Percentiles rank a stretch among this genome's conserved stretches.
Evolutionary conservation across 2,888 invertebrate species (phyloP).

Genomic region (Dolichopus griseipennis): DNA sequence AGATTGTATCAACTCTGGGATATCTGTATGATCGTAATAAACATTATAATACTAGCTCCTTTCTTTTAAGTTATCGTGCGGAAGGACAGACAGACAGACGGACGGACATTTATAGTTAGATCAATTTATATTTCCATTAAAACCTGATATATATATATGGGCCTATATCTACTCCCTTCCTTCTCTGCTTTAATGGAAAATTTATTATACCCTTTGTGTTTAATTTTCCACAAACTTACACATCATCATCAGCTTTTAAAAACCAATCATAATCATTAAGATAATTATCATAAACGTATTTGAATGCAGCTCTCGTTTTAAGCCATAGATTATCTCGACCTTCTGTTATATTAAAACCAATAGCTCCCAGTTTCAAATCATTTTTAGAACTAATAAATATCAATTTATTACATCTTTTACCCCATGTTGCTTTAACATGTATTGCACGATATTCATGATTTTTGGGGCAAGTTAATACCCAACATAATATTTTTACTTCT

Average conservation of each 20-base stretch:
- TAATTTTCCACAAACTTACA: conserved; percentile 60
- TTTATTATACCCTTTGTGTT: background rate
- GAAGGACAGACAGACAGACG: too few relatives aligned
- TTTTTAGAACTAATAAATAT: conserved; percentile 76
- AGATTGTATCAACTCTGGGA: too few relatives aligned
- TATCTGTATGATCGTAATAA: too few relatives aligned
- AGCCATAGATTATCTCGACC: conserved; percentile 92
- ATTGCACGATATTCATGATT: conserved; percentile 83
- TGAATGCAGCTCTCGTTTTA: conserved; percentile 91
- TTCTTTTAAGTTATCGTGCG: too few relatives aligned
- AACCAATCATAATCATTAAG: conserved; percentile 90
- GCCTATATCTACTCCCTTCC: too few relatives aligned
- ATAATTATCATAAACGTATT: conserved; percentile 77
- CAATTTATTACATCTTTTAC: conserved; percentile 77
- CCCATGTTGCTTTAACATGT: conserved; percentile 95
- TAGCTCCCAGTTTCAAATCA: conserved; percentile 64
- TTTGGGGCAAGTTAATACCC: conserved; percentile 90
- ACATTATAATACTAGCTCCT: too few relatives aligned
- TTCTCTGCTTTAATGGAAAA: too few relatives aligned
- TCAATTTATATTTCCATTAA: too few relatives aligned
- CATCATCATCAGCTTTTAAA: conserved; percentile 96
- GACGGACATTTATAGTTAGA: too few relatives aligned
- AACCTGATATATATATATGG: too few relatives aligned
- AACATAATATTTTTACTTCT: conserved; percentile 82
- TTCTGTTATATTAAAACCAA: conserved; percentile 76